Conservation (phyloP, 2,113 vertebrate species). For the Eudyptes chrysolophus region DNA sequence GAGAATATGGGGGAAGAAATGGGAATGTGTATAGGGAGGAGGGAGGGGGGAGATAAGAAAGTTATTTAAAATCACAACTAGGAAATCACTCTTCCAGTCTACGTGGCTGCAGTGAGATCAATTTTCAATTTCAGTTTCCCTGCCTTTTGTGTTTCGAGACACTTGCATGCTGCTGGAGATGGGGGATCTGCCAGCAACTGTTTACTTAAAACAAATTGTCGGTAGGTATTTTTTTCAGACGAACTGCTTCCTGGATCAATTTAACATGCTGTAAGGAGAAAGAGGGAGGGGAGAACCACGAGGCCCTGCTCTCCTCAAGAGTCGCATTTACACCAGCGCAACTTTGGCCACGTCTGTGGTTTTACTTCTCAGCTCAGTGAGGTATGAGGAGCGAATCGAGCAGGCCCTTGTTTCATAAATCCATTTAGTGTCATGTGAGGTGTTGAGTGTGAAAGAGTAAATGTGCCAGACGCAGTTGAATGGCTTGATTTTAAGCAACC, state of each 20-base stretch:
- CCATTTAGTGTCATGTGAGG: neutral
- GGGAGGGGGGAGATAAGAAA: neutral
- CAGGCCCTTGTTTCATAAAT: neutral
- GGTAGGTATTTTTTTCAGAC: neutral
- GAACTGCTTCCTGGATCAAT: constrained; percentile 23
- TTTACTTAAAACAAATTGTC: constrained; percentile 56
- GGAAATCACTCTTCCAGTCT: constrained; percentile 54
- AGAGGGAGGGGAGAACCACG: neutral
- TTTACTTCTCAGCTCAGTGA: neutral
- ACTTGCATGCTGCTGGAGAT: neutral
- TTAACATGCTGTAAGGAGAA: neutral
- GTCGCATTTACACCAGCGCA: neutral
- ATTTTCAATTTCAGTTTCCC: constrained; percentile 67
- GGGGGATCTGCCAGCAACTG: neutral
- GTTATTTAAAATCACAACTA: constrained; percentile 53
- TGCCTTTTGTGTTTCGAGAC: constrained; percentile 51
- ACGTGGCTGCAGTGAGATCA: constrained; percentile 8
- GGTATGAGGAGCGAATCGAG: neutral
- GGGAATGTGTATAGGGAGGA: neutral
- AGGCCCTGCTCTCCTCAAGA: neutral
- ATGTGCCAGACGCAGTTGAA: neutral
- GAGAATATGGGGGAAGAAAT: constrained; percentile 16
- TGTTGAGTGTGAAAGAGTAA: neutral
- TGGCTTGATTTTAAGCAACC: constrained; percentile 7
- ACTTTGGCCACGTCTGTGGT: rapidly evolving